phyloP scores from a whole-genome alignment of 2,888 invertebrate genomes.

The Phasia obesa region DNA sequence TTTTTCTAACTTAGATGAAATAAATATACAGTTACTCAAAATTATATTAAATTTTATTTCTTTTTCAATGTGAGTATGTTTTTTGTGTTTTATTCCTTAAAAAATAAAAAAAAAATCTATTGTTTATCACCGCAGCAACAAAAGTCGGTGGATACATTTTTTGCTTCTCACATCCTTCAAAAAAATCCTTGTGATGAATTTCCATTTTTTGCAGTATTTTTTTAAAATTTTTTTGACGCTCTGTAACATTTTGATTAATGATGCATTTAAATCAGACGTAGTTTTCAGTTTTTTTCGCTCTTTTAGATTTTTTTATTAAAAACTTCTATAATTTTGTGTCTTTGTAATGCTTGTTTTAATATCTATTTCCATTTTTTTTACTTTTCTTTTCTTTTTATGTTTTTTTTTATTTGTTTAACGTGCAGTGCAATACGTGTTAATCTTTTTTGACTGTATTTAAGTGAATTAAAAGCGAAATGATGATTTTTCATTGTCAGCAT shows the following conservation, averaged over 20 bases:
- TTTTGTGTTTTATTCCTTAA: slow-evolving; percentile 15
- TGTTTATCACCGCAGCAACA: slow-evolving; percentile 60
- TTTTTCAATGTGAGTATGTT: slow-evolving; percentile 13
- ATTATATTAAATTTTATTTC: slow-evolving; percentile 50
- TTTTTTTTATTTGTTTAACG: slow-evolving; percentile 27
- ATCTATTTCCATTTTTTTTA: slow-evolving; percentile 30
- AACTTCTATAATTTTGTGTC: slow-evolving; percentile 9
- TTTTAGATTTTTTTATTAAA: slow-evolving; percentile 25
- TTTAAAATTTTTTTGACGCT: slow-evolving; percentile 16
- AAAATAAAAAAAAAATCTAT: slow-evolving; percentile 34
- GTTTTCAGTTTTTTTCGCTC: slow-evolving; percentile 54
- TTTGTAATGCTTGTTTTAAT: slow-evolving; percentile 33
- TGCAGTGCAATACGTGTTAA: slow-evolving; percentile 66
- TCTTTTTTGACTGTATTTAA: slow-evolving; percentile 66
- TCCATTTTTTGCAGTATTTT: slow-evolving; percentile 44
- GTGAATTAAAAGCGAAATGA: slow-evolving; percentile 69
- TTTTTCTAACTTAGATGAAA: slow-evolving; percentile 41
- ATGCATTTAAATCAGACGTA: slow-evolving; percentile 70
- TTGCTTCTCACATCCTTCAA: slow-evolving; percentile 55
- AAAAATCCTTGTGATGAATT: slow-evolving; percentile 65
- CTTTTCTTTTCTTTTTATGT: slow-evolving; percentile 13
- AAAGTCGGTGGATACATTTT: slow-evolving; percentile 34
- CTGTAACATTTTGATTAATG: slow-evolving; percentile 69
- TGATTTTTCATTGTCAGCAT: slow-evolving; percentile 71
- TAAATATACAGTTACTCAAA: slow-evolving; percentile 40